phyloP scores from a whole-genome alignment of 1,140 invertebrate species.

The Drosophila rhopaloa region DNA sequence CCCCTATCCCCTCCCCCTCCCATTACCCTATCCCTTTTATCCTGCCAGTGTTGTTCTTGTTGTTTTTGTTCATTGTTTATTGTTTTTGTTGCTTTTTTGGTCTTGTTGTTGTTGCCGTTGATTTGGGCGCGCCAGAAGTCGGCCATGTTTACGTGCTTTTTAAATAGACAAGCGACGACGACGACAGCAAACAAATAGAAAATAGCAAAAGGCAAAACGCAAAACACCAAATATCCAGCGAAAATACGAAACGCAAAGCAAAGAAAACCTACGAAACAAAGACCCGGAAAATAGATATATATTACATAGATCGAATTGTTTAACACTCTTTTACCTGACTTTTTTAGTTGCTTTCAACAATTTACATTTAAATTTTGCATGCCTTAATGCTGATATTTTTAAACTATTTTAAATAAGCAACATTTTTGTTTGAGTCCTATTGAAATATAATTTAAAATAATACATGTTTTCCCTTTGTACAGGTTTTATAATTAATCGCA shows the following conservation, averaged over 20 bases:
- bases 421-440: no score
- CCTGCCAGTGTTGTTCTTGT: slow-evolving; percentile 26
- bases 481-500: no score
- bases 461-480: no score
- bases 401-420: no score
- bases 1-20: no score
- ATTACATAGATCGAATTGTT: slow-evolving; percentile 4
- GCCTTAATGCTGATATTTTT: no score
- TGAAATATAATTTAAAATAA: no score
- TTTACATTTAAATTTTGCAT: no score
- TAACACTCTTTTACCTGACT: not conserved
- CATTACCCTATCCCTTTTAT: slow-evolving; percentile 3
- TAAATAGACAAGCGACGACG: slow-evolving; percentile 58
- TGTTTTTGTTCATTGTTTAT: slow-evolving; percentile 10
- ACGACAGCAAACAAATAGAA: slow-evolving; percentile 48
- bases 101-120: slow-evolving; percentile 31
- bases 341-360: no score
- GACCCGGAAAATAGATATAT: slow-evolving; percentile 5
- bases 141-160: slow-evolving; percentile 64
- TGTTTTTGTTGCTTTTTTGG: slow-evolving; percentile 14
- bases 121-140: slow-evolving; percentile 57
- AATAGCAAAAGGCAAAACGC: not conserved
- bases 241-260: slow-evolving; percentile 6
- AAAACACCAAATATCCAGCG: not conserved
- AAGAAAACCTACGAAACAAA: slow-evolving; percentile 7